Evolutionary conservation across 2,888 invertebrate genomes (phyloP).

Genomic region (Deilephila elpenor): DNA sequence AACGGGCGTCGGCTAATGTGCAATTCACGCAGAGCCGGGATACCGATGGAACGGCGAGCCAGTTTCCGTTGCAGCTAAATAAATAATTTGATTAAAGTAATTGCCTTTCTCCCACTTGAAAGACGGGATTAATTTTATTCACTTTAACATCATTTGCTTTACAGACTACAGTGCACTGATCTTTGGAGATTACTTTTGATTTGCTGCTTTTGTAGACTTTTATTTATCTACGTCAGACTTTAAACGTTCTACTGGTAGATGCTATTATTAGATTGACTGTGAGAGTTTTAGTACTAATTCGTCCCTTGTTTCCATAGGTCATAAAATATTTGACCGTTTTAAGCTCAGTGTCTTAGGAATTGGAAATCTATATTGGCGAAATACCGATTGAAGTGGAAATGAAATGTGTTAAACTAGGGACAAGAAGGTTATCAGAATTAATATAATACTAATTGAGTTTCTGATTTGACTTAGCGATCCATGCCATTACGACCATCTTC

Average conservation of each 20-base stretch:
- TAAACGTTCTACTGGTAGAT: not conserved
- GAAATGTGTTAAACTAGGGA: too few species aligned
- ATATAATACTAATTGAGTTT: too few species aligned
- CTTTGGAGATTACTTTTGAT: not conserved
- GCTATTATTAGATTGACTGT: not conserved
- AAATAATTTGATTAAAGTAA: slow-evolving; percentile 53
- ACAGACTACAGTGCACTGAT: slow-evolving; percentile 7
- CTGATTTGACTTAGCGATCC: too few species aligned
- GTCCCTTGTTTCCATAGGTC: too few species aligned
- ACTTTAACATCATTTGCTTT: not conserved
- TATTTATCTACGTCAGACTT: not conserved
- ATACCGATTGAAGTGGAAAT: too few species aligned
- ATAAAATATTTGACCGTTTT: too few species aligned
- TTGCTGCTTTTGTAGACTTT: not conserved
- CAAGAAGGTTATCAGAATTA: too few species aligned
- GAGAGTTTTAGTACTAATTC: not conserved
- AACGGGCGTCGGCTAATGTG: slow-evolving; percentile 34
- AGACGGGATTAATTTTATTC: slow-evolving; percentile 23
- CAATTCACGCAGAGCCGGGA: slow-evolving; percentile 31
- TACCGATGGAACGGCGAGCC: slow-evolving; percentile 36
- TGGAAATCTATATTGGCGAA: too few species aligned
- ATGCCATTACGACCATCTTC: too few species aligned
- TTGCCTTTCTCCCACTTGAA: slow-evolving; percentile 44
- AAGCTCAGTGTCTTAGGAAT: too few species aligned
- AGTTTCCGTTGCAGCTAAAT: slow-evolving; percentile 37